phyloP scores from a whole-genome alignment of 2,797 vertebrate species.

The Silurus lanzhouensis region DNA sequence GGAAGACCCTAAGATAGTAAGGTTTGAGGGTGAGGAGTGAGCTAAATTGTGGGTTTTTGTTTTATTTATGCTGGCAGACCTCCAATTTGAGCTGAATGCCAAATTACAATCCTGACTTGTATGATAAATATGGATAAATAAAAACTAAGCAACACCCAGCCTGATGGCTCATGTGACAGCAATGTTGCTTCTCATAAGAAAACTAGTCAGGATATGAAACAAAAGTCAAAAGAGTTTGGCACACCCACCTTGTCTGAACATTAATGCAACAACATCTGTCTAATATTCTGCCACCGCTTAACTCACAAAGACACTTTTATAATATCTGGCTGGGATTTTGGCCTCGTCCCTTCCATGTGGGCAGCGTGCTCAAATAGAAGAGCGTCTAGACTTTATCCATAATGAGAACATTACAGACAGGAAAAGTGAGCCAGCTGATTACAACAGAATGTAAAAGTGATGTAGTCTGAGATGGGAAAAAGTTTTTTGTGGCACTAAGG shows the following conservation, averaged over 20 bases:
- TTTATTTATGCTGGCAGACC: neutral
- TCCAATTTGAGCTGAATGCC: neutral
- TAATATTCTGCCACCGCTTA: constrained; percentile 38
- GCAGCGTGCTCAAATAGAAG: constrained; percentile 34
- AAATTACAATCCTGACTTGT: constrained; percentile 13
- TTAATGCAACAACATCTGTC: constrained; percentile 33
- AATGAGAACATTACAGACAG: constrained; percentile 49
- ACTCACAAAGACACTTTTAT: constrained; percentile 47
- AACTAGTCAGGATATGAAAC: constrained; percentile 9
- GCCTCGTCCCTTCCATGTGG: constrained; percentile 26
- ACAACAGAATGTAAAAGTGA: constrained; percentile 41
- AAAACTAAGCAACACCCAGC: constrained; percentile 28
- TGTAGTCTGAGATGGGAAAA: constrained; percentile 38
- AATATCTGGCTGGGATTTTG: constrained; percentile 49
- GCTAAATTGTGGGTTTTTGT: neutral
- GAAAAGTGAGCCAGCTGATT: constrained; percentile 46
- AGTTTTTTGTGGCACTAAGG: constrained; percentile 46
- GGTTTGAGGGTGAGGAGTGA: neutral
- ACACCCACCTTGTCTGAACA: constrained; percentile 30
- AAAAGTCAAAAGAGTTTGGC: constrained; percentile 13
- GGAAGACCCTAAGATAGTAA: too few species aligned
- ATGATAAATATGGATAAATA: constrained; percentile 21
- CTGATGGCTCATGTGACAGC: constrained; percentile 7
- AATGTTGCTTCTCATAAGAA: constrained; percentile 28
- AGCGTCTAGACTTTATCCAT: constrained; percentile 56